These are phyloP conservation scores for Epinotia nisella DNA, from an alignment of 2,888 invertebrate genomes.

Conservation along the genomic window DNA sequence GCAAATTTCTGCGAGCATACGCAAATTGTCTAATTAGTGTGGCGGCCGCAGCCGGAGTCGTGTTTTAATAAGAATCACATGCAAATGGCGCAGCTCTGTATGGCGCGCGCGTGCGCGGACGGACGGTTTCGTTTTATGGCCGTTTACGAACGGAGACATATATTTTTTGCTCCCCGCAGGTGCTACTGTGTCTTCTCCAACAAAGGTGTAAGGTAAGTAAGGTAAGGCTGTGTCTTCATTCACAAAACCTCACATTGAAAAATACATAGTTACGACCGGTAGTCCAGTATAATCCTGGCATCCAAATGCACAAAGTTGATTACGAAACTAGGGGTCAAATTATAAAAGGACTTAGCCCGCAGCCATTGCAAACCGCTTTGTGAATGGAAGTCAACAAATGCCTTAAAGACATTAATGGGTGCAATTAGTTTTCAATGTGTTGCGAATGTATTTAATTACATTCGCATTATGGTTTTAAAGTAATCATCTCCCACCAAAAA, in stretches of 20 bases:
- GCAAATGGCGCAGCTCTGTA: constrained; percentile 63
- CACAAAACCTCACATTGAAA: background rate
- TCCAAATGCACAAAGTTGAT: background rate
- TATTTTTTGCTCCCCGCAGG: constrained; percentile 58
- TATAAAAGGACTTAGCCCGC: background rate
- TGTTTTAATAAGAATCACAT: constrained; percentile 69
- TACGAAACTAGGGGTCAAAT: background rate
- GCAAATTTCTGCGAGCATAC: constrained; percentile 60
- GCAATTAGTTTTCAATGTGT: background rate
- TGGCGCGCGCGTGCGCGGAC: constrained; percentile 53
- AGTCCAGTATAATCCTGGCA: background rate
- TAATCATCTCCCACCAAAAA: too few species aligned
- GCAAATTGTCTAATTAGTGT: constrained; percentile 80
- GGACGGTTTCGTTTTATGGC: constrained; percentile 54
- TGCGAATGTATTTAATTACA: background rate
- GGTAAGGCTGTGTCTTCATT: too few species aligned
- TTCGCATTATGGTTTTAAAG: too few species aligned
- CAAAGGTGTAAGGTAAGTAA: background rate
- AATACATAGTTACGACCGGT: background rate
- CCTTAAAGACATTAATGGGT: background rate
- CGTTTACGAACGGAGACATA: constrained; percentile 54
- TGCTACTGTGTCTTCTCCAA: constrained; percentile 46
- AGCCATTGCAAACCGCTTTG: background rate
- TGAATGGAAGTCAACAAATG: background rate
- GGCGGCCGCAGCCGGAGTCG: constrained; percentile 60